Conservation (phyloP, 2,797 vertebrate genomes). For the Acrocephalus scirpaceus region DNA sequence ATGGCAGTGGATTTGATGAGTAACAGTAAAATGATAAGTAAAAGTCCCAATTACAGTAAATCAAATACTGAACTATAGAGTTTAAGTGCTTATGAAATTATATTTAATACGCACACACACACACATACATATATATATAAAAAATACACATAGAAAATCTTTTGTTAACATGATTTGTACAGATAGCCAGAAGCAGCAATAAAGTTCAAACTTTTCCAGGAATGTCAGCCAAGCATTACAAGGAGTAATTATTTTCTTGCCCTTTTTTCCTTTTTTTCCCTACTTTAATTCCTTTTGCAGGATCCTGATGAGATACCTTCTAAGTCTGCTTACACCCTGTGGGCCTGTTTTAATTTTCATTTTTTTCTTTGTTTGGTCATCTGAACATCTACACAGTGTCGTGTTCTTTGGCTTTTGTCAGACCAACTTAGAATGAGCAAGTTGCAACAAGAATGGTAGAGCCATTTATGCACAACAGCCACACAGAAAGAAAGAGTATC, state of each 20-base stretch:
- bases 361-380: not conserved
- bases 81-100: not conserved
- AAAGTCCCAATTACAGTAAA: not conserved
- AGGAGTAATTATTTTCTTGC: not conserved
- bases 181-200: not conserved
- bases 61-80: not conserved
- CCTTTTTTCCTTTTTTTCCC: fast-evolving
- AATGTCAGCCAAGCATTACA: not conserved
- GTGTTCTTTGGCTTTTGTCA: not conserved
- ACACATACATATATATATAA: not conserved
- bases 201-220: not conserved
- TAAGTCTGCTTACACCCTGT: not conserved
- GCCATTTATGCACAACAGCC: not conserved
- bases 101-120: not conserved
- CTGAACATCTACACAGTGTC: not conserved
- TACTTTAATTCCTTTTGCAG: not conserved
- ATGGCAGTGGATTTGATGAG: not conserved
- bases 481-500: not conserved
- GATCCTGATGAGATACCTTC: not conserved
- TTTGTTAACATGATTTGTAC: not conserved
- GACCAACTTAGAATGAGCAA: not conserved
- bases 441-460: not conserved
- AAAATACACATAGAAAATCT: not conserved
- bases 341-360: not conserved
- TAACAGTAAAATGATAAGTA: not conserved